Conservation (phyloP, 2,113 vertebrate genomes). For the Thalassoma bifasciatum region DNA sequence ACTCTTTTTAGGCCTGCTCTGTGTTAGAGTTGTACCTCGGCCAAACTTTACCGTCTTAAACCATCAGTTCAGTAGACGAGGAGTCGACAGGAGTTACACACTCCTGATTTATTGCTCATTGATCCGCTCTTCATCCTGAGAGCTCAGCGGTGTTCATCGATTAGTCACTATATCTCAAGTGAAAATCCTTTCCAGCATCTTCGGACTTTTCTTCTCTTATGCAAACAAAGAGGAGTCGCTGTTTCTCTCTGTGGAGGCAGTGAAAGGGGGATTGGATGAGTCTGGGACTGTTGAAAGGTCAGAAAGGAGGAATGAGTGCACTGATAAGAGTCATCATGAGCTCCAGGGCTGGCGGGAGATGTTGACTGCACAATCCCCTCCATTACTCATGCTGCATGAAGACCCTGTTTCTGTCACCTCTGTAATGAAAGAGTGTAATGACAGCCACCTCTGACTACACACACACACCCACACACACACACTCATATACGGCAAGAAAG, state of each 20-base stretch:
- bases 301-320: slow-evolving; percentile 44
- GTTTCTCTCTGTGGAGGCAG: background rate
- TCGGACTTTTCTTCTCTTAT: background rate
- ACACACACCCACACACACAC: background rate
- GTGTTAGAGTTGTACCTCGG: background rate
- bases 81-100: background rate
- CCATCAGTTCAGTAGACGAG: background rate
- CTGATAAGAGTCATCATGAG: slow-evolving; percentile 55
- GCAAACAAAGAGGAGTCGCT: slow-evolving; percentile 4
- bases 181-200: slow-evolving; percentile 42
- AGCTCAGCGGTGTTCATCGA: slow-evolving; percentile 15
- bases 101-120: slow-evolving; percentile 19
- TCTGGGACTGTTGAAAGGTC: slow-evolving; percentile 58
- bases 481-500: background rate
- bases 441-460: slow-evolving; percentile 15
- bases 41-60: background rate
- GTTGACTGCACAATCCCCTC: slow-evolving; percentile 19
- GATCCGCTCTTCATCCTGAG: slow-evolving; percentile 19
- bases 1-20: slow-evolving; percentile 2
- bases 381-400: slow-evolving; percentile 52
- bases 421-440: slow-evolving; percentile 49
- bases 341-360: slow-evolving; percentile 21
- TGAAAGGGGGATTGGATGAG: slow-evolving; percentile 13
- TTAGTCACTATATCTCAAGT: slow-evolving; percentile 8
- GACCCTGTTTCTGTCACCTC: slow-evolving; percentile 41